These are phyloP conservation scores for Erynnis tages DNA, from an alignment of 2,888 invertebrate species.

Conservation along the genomic window DNA sequence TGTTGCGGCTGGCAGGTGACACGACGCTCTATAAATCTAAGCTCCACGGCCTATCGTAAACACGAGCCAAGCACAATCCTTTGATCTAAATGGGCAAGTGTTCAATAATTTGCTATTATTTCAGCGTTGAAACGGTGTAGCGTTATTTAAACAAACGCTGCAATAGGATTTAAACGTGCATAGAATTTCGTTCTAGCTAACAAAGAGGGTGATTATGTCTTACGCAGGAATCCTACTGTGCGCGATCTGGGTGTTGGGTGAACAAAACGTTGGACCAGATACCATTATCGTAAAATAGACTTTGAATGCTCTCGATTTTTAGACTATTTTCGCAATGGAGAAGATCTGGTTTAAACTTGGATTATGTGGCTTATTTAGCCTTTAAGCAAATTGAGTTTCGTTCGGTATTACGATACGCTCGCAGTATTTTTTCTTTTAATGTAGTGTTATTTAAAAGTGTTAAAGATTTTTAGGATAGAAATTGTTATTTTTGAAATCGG, in stretches of 20 bases:
- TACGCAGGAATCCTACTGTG: constrained; percentile 28
- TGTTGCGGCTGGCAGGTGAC: constrained; percentile 73
- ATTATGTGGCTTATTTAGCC: constrained; percentile 26
- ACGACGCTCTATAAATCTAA: constrained; percentile 68
- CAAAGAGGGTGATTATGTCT: constrained; percentile 28
- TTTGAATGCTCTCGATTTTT: constrained; percentile 27
- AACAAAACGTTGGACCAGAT: constrained; percentile 24
- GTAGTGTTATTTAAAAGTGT: neutral
- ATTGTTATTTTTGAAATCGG: no score
- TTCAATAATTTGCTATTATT: constrained; percentile 56
- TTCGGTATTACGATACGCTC: constrained; percentile 9
- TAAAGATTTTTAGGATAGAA: no score
- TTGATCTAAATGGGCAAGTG: constrained; percentile 55
- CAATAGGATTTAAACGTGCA: constrained; percentile 25
- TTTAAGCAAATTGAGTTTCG: constrained; percentile 25
- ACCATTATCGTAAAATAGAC: constrained; percentile 27
- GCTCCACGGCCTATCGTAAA: constrained; percentile 54
- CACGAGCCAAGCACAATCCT: constrained; percentile 54
- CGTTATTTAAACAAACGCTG: constrained; percentile 23
- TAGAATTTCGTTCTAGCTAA: constrained; percentile 23
- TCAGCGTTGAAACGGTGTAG: constrained; percentile 33
- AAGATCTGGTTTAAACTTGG: constrained; percentile 25
- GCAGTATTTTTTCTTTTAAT: constrained; percentile 2
- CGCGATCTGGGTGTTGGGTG: constrained; percentile 22
- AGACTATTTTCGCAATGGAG: constrained; percentile 23